Base-by-base conservation (phyloP, 2,888 invertebrate genomes). In the Oxytorus armatus region DNA sequence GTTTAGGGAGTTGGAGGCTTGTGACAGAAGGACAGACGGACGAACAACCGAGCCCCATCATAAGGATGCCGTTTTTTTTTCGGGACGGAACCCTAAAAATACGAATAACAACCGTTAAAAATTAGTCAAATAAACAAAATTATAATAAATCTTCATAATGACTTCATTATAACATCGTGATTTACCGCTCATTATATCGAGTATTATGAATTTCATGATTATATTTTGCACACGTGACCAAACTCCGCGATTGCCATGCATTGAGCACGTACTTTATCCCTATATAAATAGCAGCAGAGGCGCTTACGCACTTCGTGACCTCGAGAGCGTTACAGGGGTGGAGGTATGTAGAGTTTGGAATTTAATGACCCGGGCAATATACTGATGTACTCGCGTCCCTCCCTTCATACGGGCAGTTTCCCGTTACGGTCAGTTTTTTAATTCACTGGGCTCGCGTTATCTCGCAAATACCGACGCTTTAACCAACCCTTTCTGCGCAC, bases 321-420 rank as follows among this genome's bases (percentile, higher is more conserved):
- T 53, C 33, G 25, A 63, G 57, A 47, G 36, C 49, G 39, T 69
- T 53, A 44, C 42, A 1, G 76, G 23, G 70, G 33, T 42, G 53
- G 29, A 23, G 61, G 5, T 5, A 51, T 65, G 63, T 8, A 33
- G 44, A 65, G 49, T 51, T 57, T 57, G 68, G 72, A 81, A 78
- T 81, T 78, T 72, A 76, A 78, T 72, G 59, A 81, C 51, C 57
- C 44, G 61, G 14, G 14, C 59, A 23, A 49, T 25, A 53, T 55
- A 78, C 66, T 33, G 42, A 69, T 29, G 25, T 44, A 42, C 42
- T 14, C 14, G 33, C 68, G 42, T 23, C 61, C 68, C 47, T 23
- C 61, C 18, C 18, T 14, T 44, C 39, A 25, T 29, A 25, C 63
- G 55, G 51, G 39, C 39, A 49, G 51, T 55, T 68, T 44, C 42